Evolutionary conservation across 2,797 vertebrate species (phyloP).

Genomic region (Xiphorhynchus erythropygius): DNA sequence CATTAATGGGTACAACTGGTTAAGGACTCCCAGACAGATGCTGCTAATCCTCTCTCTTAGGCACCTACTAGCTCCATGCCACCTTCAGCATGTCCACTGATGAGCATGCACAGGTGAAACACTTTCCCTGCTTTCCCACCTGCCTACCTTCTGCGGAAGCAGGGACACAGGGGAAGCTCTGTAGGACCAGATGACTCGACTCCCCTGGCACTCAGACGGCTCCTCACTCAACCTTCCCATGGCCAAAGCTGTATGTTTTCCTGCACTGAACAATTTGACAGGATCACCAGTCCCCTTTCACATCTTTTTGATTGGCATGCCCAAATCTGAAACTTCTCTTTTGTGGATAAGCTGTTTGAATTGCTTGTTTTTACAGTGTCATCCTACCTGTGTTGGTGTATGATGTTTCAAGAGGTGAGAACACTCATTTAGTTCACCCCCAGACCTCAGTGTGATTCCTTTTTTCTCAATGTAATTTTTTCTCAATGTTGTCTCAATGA

Average conservation of each 20-base stretch:
- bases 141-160: background rate
- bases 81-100: fast-evolving
- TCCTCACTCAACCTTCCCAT: background rate
- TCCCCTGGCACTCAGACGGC: background rate
- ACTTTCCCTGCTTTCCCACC: fast-evolving
- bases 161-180: background rate
- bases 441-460: background rate
- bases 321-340: background rate
- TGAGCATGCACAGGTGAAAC: background rate
- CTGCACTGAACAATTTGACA: background rate
- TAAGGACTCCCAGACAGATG: background rate
- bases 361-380: background rate
- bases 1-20: background rate
- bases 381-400: background rate
- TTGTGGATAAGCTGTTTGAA: background rate
- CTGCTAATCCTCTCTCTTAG: background rate
- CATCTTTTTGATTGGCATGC: background rate
- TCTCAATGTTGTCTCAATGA: background rate
- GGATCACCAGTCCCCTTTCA: background rate
- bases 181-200: fast-evolving
- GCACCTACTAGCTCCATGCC: background rate
- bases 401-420: background rate
- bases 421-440: background rate
- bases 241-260: background rate
- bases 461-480: background rate